Evolutionary conservation across 2,888 invertebrate genomes (phyloP).

Genomic region (Coelinius sp.): DNA sequence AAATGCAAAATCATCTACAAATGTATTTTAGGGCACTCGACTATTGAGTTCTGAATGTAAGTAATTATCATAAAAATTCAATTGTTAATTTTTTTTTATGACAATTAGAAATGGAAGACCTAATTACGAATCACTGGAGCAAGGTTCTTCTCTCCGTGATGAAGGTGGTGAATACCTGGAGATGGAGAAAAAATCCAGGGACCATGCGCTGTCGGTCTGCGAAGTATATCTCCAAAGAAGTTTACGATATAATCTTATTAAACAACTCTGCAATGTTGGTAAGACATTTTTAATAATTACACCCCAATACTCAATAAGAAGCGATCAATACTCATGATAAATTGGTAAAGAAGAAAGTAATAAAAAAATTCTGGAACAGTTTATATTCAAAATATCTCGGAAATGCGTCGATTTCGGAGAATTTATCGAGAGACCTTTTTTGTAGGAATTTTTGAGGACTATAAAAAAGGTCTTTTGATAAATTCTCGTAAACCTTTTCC

Average conservation of each 20-base stretch:
- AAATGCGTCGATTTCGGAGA: too few species aligned
- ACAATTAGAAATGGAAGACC: slow-evolving; percentile 71
- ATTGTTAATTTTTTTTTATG: background rate
- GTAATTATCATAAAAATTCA: background rate
- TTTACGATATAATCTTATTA: slow-evolving; percentile 83
- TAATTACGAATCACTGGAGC: slow-evolving; percentile 79
- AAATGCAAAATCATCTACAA: too few species aligned
- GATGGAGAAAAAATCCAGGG: slow-evolving; percentile 77
- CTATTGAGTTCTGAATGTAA: too few species aligned
- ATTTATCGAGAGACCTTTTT: too few species aligned
- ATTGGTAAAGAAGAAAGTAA: too few species aligned
- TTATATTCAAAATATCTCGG: too few species aligned
- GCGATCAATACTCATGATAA: too few species aligned
- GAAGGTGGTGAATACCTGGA: slow-evolving; percentile 76
- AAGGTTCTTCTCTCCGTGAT: slow-evolving; percentile 72
- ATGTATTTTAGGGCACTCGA: too few species aligned
- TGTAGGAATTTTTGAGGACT: too few species aligned
- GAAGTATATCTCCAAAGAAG: slow-evolving; percentile 76
- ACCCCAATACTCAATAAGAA: background rate
- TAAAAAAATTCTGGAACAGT: too few species aligned
- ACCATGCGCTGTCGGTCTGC: slow-evolving; percentile 79
- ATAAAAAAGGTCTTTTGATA: too few species aligned
- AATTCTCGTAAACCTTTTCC: too few species aligned
- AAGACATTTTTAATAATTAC: slow-evolving; percentile 45
- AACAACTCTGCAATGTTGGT: slow-evolving; percentile 86